Evolutionary conservation across 2,888 invertebrate species (phyloP).

Genomic region (Ryuthela nishihirai): DNA sequence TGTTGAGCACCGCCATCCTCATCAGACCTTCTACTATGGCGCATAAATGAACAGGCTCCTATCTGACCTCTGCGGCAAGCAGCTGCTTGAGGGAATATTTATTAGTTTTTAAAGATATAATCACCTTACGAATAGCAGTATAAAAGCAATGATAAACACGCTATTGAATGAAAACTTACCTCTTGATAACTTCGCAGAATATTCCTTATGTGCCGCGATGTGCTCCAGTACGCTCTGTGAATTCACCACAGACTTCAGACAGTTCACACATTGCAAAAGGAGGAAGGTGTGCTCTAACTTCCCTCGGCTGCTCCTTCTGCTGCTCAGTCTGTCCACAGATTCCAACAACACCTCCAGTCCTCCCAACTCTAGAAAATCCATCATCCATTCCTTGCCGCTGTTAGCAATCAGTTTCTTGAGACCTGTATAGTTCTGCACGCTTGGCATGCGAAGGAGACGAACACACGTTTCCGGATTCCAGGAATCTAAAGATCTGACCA

Average conservation of each 20-base stretch:
- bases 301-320: conserved; percentile 43
- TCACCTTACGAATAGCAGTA: no score
- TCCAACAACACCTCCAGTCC: conserved; percentile 53
- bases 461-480: conserved; percentile 50
- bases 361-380: conserved; percentile 52
- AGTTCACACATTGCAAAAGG: conserved; percentile 53
- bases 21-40: no score
- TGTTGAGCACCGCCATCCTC: no score
- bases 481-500: conserved; percentile 29
- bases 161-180: no score
- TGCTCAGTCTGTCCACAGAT: conserved; percentile 50
- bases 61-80: no score
- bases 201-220: conserved; percentile 48
- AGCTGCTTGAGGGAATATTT: no score
- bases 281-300: conserved; percentile 52
- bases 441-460: conserved; percentile 47
- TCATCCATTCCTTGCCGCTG: conserved; percentile 50
- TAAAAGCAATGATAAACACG: no score
- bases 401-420: conserved; percentile 45
- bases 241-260: conserved; percentile 53
- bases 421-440: conserved; percentile 47
- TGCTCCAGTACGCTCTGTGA: conserved; percentile 51
- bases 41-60: no score
- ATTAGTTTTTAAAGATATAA: no score
- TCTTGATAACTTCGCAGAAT: conserved; percentile 50